phyloP scores from a whole-genome alignment of 2,113 vertebrate genomes.

The Acrocephalus arundinaceus region DNA sequence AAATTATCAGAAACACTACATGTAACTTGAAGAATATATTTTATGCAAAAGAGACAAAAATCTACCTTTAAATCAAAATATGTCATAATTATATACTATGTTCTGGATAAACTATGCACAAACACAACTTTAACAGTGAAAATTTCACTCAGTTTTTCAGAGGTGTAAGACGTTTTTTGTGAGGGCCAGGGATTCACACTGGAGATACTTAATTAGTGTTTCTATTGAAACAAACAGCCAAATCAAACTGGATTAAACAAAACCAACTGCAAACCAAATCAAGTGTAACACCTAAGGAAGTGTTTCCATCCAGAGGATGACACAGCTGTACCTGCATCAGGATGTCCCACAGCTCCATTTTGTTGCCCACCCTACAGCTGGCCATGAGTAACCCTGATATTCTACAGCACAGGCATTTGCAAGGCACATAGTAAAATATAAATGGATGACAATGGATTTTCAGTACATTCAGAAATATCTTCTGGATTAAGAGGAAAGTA shows the following conservation, averaged over 20 bases:
- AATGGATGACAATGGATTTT: neutral
- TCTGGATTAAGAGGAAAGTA: conserved; percentile 25
- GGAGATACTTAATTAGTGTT: neutral
- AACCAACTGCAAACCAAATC: neutral
- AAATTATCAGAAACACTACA: neutral
- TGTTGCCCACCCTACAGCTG: neutral
- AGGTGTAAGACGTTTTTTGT: neutral
- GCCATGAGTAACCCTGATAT: neutral
- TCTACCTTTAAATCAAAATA: neutral
- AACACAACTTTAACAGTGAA: neutral
- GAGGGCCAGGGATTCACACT: neutral
- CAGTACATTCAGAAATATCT: conserved; percentile 66
- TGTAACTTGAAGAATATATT: neutral
- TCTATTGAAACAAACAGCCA: neutral
- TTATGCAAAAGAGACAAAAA: neutral
- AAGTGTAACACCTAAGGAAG: neutral
- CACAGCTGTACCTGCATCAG: neutral
- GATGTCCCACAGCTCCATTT: neutral
- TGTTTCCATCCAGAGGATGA: neutral
- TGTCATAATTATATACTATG: neutral
- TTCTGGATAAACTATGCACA: neutral
- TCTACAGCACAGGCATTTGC: conserved; percentile 1
- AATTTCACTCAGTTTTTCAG: neutral
- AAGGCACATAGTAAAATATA: conserved; percentile 45
- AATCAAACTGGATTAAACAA: neutral